These are phyloP conservation scores for Standfussiana lucernea DNA, from an alignment of 2,888 invertebrate species.

Conservation along the genomic window DNA sequence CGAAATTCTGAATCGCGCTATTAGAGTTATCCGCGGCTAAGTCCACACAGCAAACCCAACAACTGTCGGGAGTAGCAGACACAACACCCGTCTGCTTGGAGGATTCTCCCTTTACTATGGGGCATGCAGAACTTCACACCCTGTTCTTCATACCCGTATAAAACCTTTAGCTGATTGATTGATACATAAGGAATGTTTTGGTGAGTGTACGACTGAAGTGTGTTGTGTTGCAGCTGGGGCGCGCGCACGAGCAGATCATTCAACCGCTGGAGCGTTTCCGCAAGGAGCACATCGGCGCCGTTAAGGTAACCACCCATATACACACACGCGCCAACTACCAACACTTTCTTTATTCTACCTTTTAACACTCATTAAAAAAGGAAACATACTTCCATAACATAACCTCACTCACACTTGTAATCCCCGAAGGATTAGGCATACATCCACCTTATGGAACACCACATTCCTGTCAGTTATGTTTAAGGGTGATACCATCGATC, in stretches of 20 bases:
- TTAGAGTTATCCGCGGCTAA: not conserved
- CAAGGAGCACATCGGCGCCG: conserved; percentile 98
- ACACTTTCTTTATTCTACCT: not conserved
- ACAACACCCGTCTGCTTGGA: too few species aligned
- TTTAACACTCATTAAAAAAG: not conserved
- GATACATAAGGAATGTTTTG: not conserved
- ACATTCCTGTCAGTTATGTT: not conserved
- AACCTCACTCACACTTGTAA: not conserved
- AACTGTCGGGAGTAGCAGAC: not conserved
- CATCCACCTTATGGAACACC: not conserved
- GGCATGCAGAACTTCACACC: not conserved
- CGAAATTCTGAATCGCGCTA: too few species aligned
- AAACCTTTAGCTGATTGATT: not conserved
- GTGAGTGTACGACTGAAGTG: not conserved
- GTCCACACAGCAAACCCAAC: not conserved
- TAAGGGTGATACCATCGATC: too few species aligned
- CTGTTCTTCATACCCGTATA: not conserved
- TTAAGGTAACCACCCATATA: conserved; percentile 94
- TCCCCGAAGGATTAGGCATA: not conserved
- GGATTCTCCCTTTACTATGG: too few species aligned
- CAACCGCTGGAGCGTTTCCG: conserved; percentile 98
- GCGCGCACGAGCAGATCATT: conserved; percentile 97
- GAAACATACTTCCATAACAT: not conserved
- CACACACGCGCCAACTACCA: not conserved
- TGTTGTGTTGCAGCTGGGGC: conserved; percentile 93